Percentiles rank a stretch among this genome's conserved stretches.
Evolutionary conservation across 92 coral and sea anemone species (phyloP).

Genomic region (Desmophyllum pertusum): DNA sequence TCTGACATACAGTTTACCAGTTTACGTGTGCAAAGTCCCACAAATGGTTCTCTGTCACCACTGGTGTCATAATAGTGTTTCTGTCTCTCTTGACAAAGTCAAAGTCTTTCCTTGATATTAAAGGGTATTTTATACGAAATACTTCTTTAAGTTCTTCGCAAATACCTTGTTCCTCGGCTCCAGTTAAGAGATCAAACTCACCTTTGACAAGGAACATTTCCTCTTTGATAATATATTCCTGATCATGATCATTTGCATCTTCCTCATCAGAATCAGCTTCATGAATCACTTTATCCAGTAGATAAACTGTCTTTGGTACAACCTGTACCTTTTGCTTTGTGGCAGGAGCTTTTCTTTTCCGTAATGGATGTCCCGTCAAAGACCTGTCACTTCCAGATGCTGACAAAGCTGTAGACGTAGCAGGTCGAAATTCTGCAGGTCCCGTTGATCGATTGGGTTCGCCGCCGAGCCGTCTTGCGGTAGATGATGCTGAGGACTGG

Average conservation of each 20-base stretch:
- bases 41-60: slow-evolving; percentile 50
- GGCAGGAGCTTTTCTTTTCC: too few species aligned
- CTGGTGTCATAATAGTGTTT: slow-evolving; percentile 51
- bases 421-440: too few species aligned
- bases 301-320: too few species aligned
- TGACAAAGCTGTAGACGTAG: too few species aligned
- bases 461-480: slow-evolving; percentile 15
- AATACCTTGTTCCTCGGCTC: background rate
- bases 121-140: slow-evolving; percentile 30
- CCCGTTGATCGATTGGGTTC: too few species aligned
- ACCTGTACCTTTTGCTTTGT: too few species aligned
- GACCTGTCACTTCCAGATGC: too few species aligned
- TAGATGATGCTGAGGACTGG: slow-evolving; percentile 2
- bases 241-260: background rate
- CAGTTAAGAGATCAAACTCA: background rate
- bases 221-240: background rate
- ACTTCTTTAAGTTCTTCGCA: background rate
- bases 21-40: slow-evolving; percentile 72
- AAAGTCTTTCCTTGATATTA: slow-evolving; percentile 36
- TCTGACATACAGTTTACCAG: slow-evolving; percentile 59
- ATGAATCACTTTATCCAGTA: too few species aligned
- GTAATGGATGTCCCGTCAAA: too few species aligned
- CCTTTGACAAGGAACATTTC: background rate
- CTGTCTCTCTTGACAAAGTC: slow-evolving; percentile 63
- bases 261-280: too few species aligned